Base-by-base conservation (phyloP, 2,797 vertebrate genomes). In the Champsocephalus esox region DNA sequence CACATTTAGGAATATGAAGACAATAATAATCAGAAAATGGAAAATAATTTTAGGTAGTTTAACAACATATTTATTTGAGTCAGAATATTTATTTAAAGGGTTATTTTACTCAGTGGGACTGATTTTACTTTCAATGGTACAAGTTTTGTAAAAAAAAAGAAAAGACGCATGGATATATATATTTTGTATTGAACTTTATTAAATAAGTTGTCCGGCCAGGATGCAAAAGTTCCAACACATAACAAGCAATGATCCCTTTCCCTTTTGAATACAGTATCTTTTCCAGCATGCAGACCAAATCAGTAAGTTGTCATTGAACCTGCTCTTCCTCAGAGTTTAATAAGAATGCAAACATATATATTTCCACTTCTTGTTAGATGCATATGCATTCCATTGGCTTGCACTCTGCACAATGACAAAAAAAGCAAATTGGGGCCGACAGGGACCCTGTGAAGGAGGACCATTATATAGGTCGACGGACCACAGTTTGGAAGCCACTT, bases 271-370 rank as follows among this genome's bases (percentile, higher is more conserved):
- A 8, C 55, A 51, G 9, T 44, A 56, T 38, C 12, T 61, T 64
- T 45, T 8, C 52, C 50, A 63, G 17, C 1, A 5, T 52, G 38
- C 21, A 55, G 51, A 69, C 7, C 48, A 21, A 54, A 43, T 21
- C 49, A 70, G 8, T 19, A 41, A 51, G 48, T 58, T 82, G 62
- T 78, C 72, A 64, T 5, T 68, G 55, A 87, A 70, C 48, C 55
- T 71, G 52, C 51, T 77, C 52, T 44, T 54, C 55, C 7, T 10
- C 51, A 56, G 51, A 38, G 34, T 9, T 38, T 38, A 38, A 38
- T 38, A 9, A 38, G 34, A 28, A 28, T 38, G 2, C 34, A 38
- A 38, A 38, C 2, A 9, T 9, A 38, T 38, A 38, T 38, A 38
- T 38, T 9, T 38, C 7, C 34, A 38, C 34, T 38, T 38, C 8